Evolutionary conservation across 2,797 vertebrate genomes (phyloP), one percentile per base, ranked within the genome.

Genomic region (Echeneis naucrates): DNA sequence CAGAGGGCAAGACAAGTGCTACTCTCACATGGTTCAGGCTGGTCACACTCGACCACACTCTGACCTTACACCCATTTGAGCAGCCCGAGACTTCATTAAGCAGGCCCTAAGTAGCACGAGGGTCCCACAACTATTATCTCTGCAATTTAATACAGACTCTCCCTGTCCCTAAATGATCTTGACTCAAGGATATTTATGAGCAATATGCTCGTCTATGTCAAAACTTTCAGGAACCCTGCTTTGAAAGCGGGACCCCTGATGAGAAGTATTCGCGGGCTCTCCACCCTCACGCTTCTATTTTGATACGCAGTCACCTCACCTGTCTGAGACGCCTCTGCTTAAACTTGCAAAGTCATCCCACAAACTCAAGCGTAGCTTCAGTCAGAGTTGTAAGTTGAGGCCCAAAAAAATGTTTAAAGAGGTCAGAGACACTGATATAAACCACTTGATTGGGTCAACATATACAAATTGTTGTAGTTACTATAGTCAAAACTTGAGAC

Each of bases 41-140:
- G 80, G 90, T 91, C 88, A 91, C 88, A 89, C 83, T 85, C 81
- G 90, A 87, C 89, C 84, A 77, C 75, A 63, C 72, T 35, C 56
- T 87, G 89, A 91, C 89, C 90, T 70, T 24, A 57, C 70, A 23
- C 50, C 77, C 85, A 67, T 68, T 72, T 35, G 66, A 81, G 74
- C 10, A 59, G 73, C 80, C 64, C 8, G n/a, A 74, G 78, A 79
- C 82, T 84, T 81, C 72, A 78, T 83, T 45, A 86, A 81, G 78
- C 66, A 14, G 77, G 76, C 64, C 68, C 70, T 76, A 77, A 90
- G 82, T 75, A 75, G 75, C 8, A 1, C 54, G 32, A 44, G 52
- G 70, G 74, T 84, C 83, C 63, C 82, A 54, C 82, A 80, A 69
- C 78, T 77, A 86, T 89, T 85, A 90, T 72, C 76, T 48, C 47